Base-by-base conservation (phyloP, 2,888 invertebrate genomes). In the Antitype chi region DNA sequence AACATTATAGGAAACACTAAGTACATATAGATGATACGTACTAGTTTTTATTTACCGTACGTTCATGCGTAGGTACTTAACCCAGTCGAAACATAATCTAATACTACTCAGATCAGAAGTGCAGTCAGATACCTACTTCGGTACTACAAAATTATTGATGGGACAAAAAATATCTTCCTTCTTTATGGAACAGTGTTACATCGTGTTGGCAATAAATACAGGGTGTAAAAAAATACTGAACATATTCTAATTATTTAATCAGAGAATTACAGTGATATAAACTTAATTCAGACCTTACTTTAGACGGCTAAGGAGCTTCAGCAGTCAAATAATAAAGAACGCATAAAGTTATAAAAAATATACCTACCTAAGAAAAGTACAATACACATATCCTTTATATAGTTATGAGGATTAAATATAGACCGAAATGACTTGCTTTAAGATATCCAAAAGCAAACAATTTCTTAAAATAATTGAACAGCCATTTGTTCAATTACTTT, bases 271-370 rank as follows among this genome's bases (percentile, higher is more conserved):
- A 86, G 70, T 80, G 76, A 78, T 84, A 88, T 86, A 88, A 88
- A 89, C 87, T 88, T 84, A 86, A 86, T 77, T 89, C 90, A 89
- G 87, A 90, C 87, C 87, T 88, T 84, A 86, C 67, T 82, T 75
- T 78, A 85, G 81, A 80, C 82, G 76, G 77, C 77, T 76, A 81
- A 66, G 38, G 47, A 49, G 63, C 23, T 72, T 72, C 70, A 79
- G 74, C 81, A 73, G 81, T 79, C 76, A 74, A 82, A 25, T 62
- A 81, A 81, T 70, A 74, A 70, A 84, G 69, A 85, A 79, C 55
- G 23, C 81, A 76, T 74, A 75, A 74, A 86, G 76, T 76, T 80
- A 82, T 70, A 78, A 57, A 80, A 87, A 78, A 77, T 75, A 80
- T 70, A 77, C 49, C 74, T 78, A 78, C 76, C 53, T 85, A 87